phyloP scores from a whole-genome alignment of 2,113 vertebrate species.

The Archocentrus centrarchus region DNA sequence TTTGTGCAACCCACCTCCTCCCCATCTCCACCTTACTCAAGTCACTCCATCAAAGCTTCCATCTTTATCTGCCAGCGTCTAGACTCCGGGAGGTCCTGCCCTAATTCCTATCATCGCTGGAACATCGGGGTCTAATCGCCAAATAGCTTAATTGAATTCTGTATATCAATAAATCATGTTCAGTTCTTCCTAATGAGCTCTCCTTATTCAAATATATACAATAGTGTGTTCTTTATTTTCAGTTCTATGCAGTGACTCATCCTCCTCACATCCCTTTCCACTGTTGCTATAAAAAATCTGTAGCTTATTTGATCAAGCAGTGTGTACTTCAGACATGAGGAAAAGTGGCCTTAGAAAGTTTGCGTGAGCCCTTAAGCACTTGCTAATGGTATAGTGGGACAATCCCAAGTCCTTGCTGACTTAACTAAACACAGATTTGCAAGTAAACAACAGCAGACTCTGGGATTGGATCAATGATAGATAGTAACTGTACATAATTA shows the following conservation, averaged over 20 bases:
- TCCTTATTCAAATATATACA: neutral
- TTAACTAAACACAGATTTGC: slow-evolving; percentile 6
- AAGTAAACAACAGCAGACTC: neutral
- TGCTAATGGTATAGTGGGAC: neutral
- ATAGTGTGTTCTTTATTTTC: neutral
- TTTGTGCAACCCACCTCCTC: no score
- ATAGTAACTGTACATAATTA: slow-evolving; percentile 26
- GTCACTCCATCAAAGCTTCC: no score
- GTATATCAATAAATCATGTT: no score
- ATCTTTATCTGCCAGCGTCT: no score
- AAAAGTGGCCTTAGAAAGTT: slow-evolving; percentile 1
- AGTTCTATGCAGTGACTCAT: neutral
- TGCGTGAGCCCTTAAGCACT: neutral
- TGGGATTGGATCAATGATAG: slow-evolving; percentile 2
- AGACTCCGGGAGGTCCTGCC: no score
- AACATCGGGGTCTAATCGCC: no score
- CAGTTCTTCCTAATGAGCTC: no score
- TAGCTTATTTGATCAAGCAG: neutral
- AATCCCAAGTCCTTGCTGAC: neutral
- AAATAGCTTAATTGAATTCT: no score
- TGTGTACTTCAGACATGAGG: neutral
- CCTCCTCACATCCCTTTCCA: neutral
- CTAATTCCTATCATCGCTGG: no score
- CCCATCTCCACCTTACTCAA: no score
- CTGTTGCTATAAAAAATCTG: neutral